Percentiles rank a stretch among this genome's conserved stretches.
These are phyloP conservation scores for Heliconius melpomene DNA, from an alignment of 1,140 invertebrate species.

Conservation along the genomic window DNA sequence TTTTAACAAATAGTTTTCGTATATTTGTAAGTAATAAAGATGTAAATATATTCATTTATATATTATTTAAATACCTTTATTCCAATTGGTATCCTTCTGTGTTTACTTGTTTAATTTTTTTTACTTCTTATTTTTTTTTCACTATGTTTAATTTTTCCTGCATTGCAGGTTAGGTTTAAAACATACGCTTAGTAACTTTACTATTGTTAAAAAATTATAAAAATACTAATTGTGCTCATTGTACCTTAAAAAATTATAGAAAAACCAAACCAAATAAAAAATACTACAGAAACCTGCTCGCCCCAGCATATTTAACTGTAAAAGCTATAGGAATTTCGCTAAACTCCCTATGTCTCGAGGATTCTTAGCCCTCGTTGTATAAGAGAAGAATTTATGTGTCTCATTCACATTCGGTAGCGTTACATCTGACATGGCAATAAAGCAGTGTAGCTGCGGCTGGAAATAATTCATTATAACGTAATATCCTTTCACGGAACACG, in stretches of 20 bases:
- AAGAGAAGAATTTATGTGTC: conserved; percentile 22
- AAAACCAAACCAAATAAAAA: background rate
- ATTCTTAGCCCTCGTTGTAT: background rate
- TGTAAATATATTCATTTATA: too few species aligned
- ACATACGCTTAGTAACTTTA: too few species aligned
- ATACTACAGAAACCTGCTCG: background rate
- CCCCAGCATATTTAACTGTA: background rate
- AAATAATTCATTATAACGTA: conserved; percentile 48
- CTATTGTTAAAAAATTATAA: background rate
- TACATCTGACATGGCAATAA: conserved; percentile 43
- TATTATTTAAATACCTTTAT: too few species aligned
- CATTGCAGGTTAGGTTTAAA: too few species aligned
- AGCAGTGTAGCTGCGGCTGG: conserved; percentile 38
- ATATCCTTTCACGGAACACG: conserved; percentile 29
- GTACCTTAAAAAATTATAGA: background rate
- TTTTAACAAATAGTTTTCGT: too few species aligned
- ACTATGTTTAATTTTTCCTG: too few species aligned
- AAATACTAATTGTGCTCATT: too few species aligned
- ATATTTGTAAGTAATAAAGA: too few species aligned
- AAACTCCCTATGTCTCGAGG: background rate
- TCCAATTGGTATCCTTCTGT: too few species aligned
- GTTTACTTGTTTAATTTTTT: too few species aligned
- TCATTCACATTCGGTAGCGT: conserved; percentile 19
- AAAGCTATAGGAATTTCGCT: background rate
- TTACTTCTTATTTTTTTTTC: too few species aligned